Conservation (phyloP, 2,888 invertebrate species). For the Hypselothyrea guttata region DNA sequence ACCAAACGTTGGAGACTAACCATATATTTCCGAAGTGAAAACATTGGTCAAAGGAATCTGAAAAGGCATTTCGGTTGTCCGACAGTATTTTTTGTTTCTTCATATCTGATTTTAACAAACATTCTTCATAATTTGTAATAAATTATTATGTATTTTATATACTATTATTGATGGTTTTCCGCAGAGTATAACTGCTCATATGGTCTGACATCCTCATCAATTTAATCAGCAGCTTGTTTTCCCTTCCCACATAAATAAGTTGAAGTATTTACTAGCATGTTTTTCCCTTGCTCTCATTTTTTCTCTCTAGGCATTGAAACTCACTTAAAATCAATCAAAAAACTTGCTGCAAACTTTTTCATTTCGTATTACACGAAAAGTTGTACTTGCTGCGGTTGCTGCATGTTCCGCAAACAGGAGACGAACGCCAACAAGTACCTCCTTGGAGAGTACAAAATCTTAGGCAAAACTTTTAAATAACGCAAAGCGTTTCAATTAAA, state of each 20-base stretch:
- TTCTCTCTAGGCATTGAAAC: constrained; percentile 1
- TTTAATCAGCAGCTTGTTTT: neutral
- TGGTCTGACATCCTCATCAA: neutral
- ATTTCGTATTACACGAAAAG: constrained; percentile 11
- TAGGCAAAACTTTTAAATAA: constrained; percentile 21
- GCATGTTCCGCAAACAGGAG: neutral
- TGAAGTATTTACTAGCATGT: no score
- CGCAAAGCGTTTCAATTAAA: constrained; percentile 25
- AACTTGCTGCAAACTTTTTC: constrained; percentile 38
- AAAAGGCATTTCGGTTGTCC: no score
- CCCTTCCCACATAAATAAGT: neutral
- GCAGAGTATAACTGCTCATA: neutral
- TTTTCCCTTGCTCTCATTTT: no score
- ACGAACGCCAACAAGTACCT: no score
- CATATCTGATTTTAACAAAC: no score
- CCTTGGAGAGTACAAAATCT: neutral
- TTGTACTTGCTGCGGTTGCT: constrained; percentile 12
- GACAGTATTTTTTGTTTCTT: no score
- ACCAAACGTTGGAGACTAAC: no score
- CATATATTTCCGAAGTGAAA: no score
- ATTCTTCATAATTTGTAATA: no score
- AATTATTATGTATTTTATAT: no score
- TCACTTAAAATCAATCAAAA: constrained; percentile 34
- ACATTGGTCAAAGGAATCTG: no score
- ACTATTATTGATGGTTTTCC: no score